Evolutionary conservation across 2,888 invertebrate genomes (phyloP), one percentile per base, ranked within the genome.

Genomic region (Isoperla grammatica): DNA sequence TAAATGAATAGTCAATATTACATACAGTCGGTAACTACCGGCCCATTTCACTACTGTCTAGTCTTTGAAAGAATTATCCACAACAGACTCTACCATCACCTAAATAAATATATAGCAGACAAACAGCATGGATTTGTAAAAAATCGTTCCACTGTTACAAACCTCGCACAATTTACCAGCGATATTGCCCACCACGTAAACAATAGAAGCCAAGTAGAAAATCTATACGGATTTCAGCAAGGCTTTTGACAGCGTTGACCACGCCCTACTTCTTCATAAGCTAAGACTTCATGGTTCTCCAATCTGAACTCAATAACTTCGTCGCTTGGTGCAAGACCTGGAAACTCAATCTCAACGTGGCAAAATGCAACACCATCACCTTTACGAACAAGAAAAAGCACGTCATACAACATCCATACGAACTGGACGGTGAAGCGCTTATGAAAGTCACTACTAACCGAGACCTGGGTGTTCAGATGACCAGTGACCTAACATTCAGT

Each of bases 21-120:
- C n/a, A n/a, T n/a, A n/a, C n/a, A n/a, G 48, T 48, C 3, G n/a
- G n/a, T n/a, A 48, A 48, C n/a, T 48, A 48, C 20, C 48, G 48
- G 2, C 19, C 48, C 2, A 48, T 20, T 6, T 48, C 48, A 15
- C 48, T 48, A 3, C 48, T 48, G n/a, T 48, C 48, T 2, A 23
- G 48, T 48, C 4, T 48, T 48, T 22, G 48, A 48, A n/a, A 22
- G 2, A 4, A 2, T 48, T 5, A n/a, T 22, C 8, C 45, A 45
- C 11, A 45, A 19, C 2, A 45, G 45, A 15, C 4, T 45, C 4
- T 45, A 15, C 17, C 11, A 15, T 2, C 45, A 45, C 19, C 19
- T 45, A 19, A 3, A 2, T 45, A 45, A 45, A 15, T 15, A 19
- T 15, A 17, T 45, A 5, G 45, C 19, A 5, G 4, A 3, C 3